phyloP scores from a whole-genome alignment of 2,797 vertebrate genomes.

The Lemur catta region DNA sequence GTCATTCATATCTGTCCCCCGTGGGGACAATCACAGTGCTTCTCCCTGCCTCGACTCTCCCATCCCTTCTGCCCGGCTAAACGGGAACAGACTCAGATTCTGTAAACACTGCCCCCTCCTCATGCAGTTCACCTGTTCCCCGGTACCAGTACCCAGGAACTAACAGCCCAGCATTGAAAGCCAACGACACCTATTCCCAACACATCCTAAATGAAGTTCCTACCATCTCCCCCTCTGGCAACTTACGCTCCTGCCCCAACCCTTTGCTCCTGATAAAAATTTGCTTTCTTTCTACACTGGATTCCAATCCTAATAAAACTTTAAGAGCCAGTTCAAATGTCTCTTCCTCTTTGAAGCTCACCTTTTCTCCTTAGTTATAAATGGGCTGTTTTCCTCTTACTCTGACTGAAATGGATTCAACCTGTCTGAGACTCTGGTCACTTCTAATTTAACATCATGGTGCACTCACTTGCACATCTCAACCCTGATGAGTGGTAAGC shows the following conservation, averaged over 20 bases:
- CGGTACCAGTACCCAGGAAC: too few species aligned
- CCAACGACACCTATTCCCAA: accelerated
- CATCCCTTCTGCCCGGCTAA: too few species aligned
- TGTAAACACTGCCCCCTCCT: accelerated
- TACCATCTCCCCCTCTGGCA: neutral
- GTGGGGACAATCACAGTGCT: neutral
- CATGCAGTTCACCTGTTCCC: neutral
- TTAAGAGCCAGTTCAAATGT: neutral
- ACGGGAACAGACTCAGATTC: accelerated
- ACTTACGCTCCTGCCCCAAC: neutral
- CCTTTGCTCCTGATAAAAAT: too few species aligned
- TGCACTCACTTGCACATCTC: neutral
- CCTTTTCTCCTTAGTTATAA: neutral
- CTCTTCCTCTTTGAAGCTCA: neutral
- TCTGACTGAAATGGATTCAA: neutral
- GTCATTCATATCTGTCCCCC: neutral
- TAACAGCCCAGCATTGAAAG: neutral
- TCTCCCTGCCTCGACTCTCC: too few species aligned
- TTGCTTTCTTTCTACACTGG: neutral
- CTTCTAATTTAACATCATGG: accelerated
- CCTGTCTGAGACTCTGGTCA: too few species aligned
- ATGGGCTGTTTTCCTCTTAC: neutral
- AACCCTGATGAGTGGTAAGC: accelerated
- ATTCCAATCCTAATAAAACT: neutral
- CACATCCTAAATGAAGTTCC: too few species aligned